phyloP scores from a whole-genome alignment of 1,140 invertebrate genomes.

The Spodoptera litura region DNA sequence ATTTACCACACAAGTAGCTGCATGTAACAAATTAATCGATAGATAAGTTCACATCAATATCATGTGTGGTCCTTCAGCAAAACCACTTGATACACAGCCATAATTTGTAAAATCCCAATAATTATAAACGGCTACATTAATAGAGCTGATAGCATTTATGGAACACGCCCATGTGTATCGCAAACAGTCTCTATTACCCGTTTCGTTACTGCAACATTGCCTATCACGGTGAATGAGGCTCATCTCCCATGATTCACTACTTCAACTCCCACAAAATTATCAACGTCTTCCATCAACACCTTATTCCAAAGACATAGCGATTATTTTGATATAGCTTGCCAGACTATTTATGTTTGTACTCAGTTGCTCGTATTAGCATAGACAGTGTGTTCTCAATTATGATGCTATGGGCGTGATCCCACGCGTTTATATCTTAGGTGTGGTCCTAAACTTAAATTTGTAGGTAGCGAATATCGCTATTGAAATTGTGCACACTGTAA shows the following conservation, averaged over 20 bases:
- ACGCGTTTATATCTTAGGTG: conserved; percentile 34
- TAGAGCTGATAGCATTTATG: conserved; percentile 17
- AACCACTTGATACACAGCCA: conserved; percentile 14
- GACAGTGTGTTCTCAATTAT: conserved; percentile 40
- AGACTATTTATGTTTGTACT: background rate
- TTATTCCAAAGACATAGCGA: background rate
- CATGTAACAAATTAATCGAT: no score
- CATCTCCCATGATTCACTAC: conserved; percentile 27
- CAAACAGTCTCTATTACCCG: conserved; percentile 27
- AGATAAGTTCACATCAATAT: no score
- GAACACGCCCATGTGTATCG: conserved; percentile 8
- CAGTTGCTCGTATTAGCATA: conserved; percentile 28
- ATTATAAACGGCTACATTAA: conserved; percentile 32
- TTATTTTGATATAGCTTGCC: background rate
- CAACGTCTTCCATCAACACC: background rate
- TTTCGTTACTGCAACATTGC: conserved; percentile 38
- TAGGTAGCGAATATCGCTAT: conserved; percentile 33
- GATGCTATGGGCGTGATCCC: conserved; percentile 39
- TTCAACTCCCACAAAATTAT: conserved; percentile 8
- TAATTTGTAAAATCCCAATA: conserved; percentile 7
- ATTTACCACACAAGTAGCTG: no score
- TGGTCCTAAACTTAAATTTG: conserved; percentile 40
- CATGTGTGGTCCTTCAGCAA: conserved; percentile 5
- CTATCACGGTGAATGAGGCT: conserved; percentile 17
- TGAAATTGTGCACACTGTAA: conserved; percentile 10